Evolutionary conservation across 2,797 vertebrate genomes (phyloP), one percentile per base, ranked within the genome.

Genomic region (Pygocentrus nattereri): DNA sequence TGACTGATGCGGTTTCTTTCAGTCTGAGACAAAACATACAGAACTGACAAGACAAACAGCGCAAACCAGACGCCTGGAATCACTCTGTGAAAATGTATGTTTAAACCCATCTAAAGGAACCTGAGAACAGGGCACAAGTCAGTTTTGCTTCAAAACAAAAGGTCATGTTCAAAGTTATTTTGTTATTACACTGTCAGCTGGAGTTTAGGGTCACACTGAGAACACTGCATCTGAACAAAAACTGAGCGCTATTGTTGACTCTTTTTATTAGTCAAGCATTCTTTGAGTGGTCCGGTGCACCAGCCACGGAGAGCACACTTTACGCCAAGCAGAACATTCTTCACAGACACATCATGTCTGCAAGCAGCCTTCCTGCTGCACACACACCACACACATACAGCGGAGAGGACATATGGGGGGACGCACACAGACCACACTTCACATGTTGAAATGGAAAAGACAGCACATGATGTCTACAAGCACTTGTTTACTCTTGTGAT

Each of bases 271-370:
- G 21, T 49, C 69, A 67, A 74, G 58, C 50, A 41, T 73, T 82
- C 58, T 76, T 50, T 56, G 12, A 62, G 50, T 64, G 64, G 31
- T 76, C 69, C 76, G 58, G 72, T 74, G 79, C 67, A 69, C 38
- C 8, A 77, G 41, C n/a, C 58, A 83, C 62, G 74, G 72, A 74
- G 81, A 82, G 77, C 61, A 41, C 23, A 59, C 21, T 25, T 50
- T 52, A 30, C 30, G 78, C 81, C 81, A 85, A 83, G 49, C 31
- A 79, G 81, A 71, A 83, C 84, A 88, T 90, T 88, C 81, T 71
- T 85, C 19, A n/a, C 67, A 69, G 82, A 87, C 84, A 87, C 81
- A 77, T 87, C 76, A 86, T 59, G 84, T 82, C 80, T 86, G 64
- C 58, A 70, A 52, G 38, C 38, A 8, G 41, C 67, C 71, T 52